Evolutionary conservation across 2,113 vertebrate genomes (phyloP).

Genomic region (Coptodon rendalli): DNA sequence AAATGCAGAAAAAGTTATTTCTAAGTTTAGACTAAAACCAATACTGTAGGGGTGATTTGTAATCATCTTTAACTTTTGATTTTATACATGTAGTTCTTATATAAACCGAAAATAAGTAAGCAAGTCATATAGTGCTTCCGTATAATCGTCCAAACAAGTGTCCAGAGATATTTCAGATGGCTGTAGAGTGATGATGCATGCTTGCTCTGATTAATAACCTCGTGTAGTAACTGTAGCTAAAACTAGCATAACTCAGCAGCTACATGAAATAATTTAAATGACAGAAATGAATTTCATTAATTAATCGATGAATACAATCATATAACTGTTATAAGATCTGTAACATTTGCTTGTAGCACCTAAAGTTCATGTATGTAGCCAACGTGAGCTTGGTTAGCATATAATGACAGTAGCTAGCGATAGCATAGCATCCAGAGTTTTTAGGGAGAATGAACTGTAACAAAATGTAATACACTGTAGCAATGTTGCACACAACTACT

Average conservation of each 20-base stretch:
- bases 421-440: neutral
- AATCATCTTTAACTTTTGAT: neutral
- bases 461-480: neutral
- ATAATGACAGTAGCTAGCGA: neutral
- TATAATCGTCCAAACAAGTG: neutral
- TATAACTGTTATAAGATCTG: neutral
- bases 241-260: neutral
- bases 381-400: neutral
- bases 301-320: neutral
- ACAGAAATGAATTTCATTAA: neutral
- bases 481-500: neutral
- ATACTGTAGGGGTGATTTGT: neutral
- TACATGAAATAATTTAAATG: neutral
- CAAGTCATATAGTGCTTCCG: neutral
- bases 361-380: neutral
- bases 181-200: neutral
- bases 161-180: neutral
- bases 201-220: neutral
- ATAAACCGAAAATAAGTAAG: neutral
- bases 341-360: neutral
- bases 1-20: neutral
- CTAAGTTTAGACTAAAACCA: neutral
- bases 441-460: neutral
- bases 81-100: neutral
- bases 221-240: neutral